phyloP scores from a whole-genome alignment of 2,888 invertebrate species.

The Herminia tarsipennalis region DNA sequence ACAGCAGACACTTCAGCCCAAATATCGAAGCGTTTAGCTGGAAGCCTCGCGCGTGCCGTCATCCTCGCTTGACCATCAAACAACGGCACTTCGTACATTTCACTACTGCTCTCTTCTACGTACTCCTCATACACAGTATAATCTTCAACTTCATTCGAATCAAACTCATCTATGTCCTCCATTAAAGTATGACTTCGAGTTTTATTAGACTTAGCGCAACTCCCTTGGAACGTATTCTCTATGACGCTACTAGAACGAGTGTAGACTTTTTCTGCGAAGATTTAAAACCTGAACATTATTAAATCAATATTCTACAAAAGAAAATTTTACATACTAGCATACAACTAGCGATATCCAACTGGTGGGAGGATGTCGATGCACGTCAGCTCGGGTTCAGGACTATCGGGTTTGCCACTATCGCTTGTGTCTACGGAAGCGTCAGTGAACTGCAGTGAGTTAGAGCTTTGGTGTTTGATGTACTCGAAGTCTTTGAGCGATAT shows the following conservation, averaged over 20 bases:
- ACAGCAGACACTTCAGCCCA: slow-evolving; percentile 79
- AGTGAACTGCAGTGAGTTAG: slow-evolving; percentile 62
- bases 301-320: slow-evolving; percentile 46
- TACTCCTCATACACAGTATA: slow-evolving; percentile 63
- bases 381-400: slow-evolving; percentile 74
- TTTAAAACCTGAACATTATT: slow-evolving; percentile 43
- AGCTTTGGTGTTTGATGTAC: slow-evolving; percentile 51
- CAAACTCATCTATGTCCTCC: slow-evolving; percentile 56
- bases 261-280: slow-evolving; percentile 72
- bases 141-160: slow-evolving; percentile 65
- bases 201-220: slow-evolving; percentile 50
- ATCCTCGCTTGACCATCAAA: slow-evolving; percentile 75
- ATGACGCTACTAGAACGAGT: slow-evolving; percentile 42
- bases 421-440: slow-evolving; percentile 78
- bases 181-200: slow-evolving; percentile 34
- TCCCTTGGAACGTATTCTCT: slow-evolving; percentile 45
- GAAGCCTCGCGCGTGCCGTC: slow-evolving; percentile 67
- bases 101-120: slow-evolving; percentile 59
- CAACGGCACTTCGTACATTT: slow-evolving; percentile 69
- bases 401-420: slow-evolving; percentile 79
- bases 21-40: slow-evolving; percentile 77
- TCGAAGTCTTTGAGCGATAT: slow-evolving; percentile 51
- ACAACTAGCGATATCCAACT: slow-evolving; percentile 74
- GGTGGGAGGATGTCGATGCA: slow-evolving; percentile 78
- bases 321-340: slow-evolving; percentile 46